Conservation (phyloP, 2,888 invertebrate species). For the Mesorhabditis spiculigera region DNA sequence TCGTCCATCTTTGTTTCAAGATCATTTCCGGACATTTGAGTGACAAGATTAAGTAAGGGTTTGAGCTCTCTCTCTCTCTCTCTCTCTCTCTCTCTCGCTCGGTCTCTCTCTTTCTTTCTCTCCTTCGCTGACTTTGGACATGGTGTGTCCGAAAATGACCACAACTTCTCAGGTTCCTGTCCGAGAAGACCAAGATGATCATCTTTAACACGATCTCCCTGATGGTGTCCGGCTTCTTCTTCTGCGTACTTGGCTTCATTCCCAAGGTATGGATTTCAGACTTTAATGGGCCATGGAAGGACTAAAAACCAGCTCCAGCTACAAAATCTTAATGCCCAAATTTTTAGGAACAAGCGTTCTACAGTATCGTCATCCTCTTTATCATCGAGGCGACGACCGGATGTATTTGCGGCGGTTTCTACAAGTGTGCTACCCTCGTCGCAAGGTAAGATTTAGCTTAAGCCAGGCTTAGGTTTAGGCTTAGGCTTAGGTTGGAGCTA, state of each 20-base stretch:
- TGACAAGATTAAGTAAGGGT: conserved; percentile 32
- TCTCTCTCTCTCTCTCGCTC: too few species aligned
- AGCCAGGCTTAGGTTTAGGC: too few species aligned
- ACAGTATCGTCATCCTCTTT: conserved; percentile 29
- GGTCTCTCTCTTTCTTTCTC: too few species aligned
- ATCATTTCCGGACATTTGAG: conserved; percentile 37
- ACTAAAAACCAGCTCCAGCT: background rate
- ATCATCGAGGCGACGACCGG: conserved; percentile 42
- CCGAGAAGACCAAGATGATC: conserved; percentile 47
- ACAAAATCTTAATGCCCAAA: background rate
- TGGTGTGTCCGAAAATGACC: background rate
- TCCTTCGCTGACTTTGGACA: too few species aligned
- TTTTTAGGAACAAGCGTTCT: conserved; percentile 21
- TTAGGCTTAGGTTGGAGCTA: too few species aligned
- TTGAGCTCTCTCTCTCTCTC: too few species aligned
- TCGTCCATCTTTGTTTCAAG: conserved; percentile 39
- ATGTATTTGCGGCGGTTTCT: conserved; percentile 47
- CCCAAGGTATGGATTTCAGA: conserved; percentile 14
- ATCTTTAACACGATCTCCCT: conserved; percentile 52
- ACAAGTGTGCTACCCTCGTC: conserved; percentile 48
- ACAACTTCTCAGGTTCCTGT: conserved; percentile 29
- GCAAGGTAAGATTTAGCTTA: conserved; percentile 26
- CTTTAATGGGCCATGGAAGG: too few species aligned
- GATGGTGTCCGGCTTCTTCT: conserved; percentile 38
- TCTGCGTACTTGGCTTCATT: conserved; percentile 39